Conservation (phyloP, 2,797 vertebrate species). For the Clarias platycephalus region DNA sequence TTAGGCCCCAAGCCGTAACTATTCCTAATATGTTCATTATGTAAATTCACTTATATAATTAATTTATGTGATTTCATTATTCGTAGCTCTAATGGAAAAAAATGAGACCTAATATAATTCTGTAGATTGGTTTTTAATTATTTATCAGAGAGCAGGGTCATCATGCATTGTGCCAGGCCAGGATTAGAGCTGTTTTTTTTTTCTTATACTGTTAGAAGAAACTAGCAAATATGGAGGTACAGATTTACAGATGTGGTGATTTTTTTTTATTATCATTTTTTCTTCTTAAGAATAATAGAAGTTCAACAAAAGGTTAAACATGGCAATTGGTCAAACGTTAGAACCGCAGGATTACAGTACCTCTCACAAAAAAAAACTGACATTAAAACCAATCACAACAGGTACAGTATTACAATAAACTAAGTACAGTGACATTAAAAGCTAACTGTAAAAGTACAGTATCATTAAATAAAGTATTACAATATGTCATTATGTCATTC, state of each 20-base stretch:
- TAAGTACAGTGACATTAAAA: no score
- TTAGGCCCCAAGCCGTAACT: neutral
- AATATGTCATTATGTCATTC: neutral
- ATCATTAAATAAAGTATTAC: neutral
- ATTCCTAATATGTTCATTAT: constrained; percentile 28
- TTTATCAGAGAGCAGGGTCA: constrained; percentile 25
- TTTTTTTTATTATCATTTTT: neutral
- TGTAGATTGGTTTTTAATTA: constrained; percentile 35
- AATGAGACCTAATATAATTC: constrained; percentile 23
- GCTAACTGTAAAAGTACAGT: no score
- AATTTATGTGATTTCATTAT: constrained; percentile 27
- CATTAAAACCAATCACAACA: neutral
- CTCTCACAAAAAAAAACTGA: neutral
- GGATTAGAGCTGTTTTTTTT: neutral
- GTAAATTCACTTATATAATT: constrained; percentile 29
- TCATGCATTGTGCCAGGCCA: neutral
- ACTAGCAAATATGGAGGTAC: neutral
- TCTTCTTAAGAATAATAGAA: neutral
- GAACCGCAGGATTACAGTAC: neutral
- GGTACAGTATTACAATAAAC: no score
- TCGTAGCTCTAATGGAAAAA: constrained; percentile 5
- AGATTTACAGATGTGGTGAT: neutral
- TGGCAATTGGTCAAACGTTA: neutral
- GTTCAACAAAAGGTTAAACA: neutral
- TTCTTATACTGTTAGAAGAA: neutral